Conservation (phyloP, 1,140 invertebrate species). For the Eurytemora carolleeae region DNA sequence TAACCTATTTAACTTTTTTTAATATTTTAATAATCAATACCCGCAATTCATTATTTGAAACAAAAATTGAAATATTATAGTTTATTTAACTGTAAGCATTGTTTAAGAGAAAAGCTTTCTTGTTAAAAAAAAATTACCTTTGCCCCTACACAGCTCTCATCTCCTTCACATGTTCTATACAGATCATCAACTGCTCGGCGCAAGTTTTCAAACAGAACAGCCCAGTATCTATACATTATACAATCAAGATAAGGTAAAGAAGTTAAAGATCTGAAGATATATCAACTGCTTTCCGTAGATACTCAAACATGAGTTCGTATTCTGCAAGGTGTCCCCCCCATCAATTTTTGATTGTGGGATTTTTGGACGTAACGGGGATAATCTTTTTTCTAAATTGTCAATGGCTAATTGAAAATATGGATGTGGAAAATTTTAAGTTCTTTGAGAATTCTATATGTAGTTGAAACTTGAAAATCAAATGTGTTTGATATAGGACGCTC, state of each 20-base stretch:
- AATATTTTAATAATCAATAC: too few species aligned
- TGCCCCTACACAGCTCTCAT: conserved; percentile 40
- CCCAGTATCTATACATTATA: conserved; percentile 50
- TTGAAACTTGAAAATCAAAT: background rate
- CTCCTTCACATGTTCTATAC: conserved; percentile 40
- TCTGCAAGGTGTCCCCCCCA: background rate
- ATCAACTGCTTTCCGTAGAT: too few species aligned
- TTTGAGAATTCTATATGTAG: too few species aligned
- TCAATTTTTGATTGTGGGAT: background rate
- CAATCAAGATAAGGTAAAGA: conserved; percentile 14
- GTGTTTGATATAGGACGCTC: background rate
- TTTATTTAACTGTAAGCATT: background rate
- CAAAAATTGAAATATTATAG: conserved; percentile 12
- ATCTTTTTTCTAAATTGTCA: too few species aligned
- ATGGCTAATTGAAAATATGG: too few species aligned
- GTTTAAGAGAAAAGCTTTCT: too few species aligned
- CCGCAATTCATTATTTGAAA: too few species aligned
- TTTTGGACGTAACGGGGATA: too few species aligned
- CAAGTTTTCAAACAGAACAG: conserved; percentile 78
- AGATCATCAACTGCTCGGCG: conserved; percentile 61
- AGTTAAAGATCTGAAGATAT: conserved; percentile 44
- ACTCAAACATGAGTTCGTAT: too few species aligned
- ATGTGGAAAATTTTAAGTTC: too few species aligned
- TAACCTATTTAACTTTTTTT: too few species aligned
- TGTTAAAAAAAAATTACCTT: conserved; percentile 31